Percentiles rank a stretch among this genome's conserved stretches.
Conservation (phyloP, 2,888 invertebrate genomes). For the Agonum fuliginosum region DNA sequence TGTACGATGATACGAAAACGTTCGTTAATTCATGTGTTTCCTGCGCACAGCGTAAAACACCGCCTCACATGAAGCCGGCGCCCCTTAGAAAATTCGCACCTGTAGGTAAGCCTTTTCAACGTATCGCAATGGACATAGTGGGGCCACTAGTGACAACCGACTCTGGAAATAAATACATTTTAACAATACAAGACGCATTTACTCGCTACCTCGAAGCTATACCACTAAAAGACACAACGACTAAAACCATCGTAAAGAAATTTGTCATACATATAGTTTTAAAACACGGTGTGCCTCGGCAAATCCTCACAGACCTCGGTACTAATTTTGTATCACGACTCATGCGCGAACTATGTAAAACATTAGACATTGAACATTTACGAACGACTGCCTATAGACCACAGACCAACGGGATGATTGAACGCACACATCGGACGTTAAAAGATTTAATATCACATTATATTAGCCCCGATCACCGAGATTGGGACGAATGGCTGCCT, state of each 20-base stretch:
- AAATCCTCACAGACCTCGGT: slow-evolving; percentile 52
- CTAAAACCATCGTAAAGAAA: slow-evolving; percentile 43
- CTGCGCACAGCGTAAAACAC: slow-evolving; percentile 48
- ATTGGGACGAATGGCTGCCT: slow-evolving; percentile 45
- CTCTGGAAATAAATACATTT: slow-evolving; percentile 61
- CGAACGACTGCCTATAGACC: slow-evolving; percentile 9
- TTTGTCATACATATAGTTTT: too few species aligned
- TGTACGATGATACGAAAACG: neutral
- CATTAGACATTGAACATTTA: slow-evolving; percentile 17
- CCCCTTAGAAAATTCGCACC: slow-evolving; percentile 4
- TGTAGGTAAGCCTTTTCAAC: slow-evolving; percentile 10
- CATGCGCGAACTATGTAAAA: slow-evolving; percentile 30
- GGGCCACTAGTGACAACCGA: slow-evolving; percentile 6
- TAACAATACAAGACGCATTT: slow-evolving; percentile 62
- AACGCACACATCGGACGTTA: slow-evolving; percentile 36
- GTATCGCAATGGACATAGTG: slow-evolving; percentile 46
- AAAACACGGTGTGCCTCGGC: slow-evolving; percentile 46
- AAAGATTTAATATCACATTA: slow-evolving; percentile 44
- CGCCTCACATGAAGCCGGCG: slow-evolving; percentile 7
- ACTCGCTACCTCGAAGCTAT: slow-evolving; percentile 63
- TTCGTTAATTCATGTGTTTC: neutral
- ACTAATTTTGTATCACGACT: slow-evolving; percentile 52
- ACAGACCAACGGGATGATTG: slow-evolving; percentile 25
- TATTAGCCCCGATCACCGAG: slow-evolving; percentile 17
- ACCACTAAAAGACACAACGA: slow-evolving; percentile 64